These are phyloP conservation scores for Odontomyia ornata DNA, from an alignment of 2,888 invertebrate genomes.

Conservation along the genomic window DNA sequence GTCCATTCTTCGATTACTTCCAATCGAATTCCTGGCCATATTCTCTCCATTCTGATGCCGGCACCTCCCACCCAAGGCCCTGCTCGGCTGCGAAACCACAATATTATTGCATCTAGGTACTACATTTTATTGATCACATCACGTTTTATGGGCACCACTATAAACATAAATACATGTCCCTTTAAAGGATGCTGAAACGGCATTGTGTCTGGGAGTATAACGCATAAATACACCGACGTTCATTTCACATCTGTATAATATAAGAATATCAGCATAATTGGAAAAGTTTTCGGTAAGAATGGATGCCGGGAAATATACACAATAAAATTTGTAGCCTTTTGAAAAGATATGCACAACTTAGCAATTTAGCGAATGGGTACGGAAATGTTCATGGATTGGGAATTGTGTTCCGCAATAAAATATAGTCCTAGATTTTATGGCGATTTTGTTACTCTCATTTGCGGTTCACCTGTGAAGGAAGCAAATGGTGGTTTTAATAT, in stretches of 20 bases:
- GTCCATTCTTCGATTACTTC: conserved; percentile 35
- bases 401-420: not conserved
- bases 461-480: not conserved
- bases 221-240: not conserved
- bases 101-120: conserved; percentile 17
- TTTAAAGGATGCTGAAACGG: conserved; percentile 31
- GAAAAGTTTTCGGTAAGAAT: conserved; percentile 33
- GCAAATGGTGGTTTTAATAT: no score
- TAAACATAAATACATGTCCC: conserved; percentile 31
- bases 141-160: conserved; percentile 27
- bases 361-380: not conserved
- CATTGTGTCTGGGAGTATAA: conserved; percentile 3
- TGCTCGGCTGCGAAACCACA: not conserved
- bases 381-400: not conserved
- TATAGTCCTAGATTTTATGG: not conserved
- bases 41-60: not conserved
- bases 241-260: not conserved
- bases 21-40: conserved; percentile 26
- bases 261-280: conserved; percentile 31
- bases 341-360: conserved; percentile 10
- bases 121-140: conserved; percentile 40
- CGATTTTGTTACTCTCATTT: not conserved
- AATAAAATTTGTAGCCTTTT: conserved; percentile 1
- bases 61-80: not conserved
- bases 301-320: not conserved